Evolutionary conservation across 2,888 invertebrate species (phyloP), one percentile per base, ranked within the genome.

Genomic region (Nemoura dubitans): DNA sequence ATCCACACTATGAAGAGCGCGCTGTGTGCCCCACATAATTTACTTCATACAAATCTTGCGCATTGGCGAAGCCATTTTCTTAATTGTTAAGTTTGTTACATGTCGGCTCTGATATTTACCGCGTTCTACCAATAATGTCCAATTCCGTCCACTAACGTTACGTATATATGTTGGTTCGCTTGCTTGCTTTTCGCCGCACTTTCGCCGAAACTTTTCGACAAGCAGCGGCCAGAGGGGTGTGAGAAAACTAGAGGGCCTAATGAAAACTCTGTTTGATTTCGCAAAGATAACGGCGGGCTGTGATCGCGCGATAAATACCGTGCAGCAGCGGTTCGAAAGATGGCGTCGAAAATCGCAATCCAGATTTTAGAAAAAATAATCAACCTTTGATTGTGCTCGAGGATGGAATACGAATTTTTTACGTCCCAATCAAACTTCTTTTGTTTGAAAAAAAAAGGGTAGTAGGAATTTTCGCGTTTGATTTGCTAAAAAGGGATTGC

Each of bases 361-460:
- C 1, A 59, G 14, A 59, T 59, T n/a, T 59, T 59, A 59, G 21
- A 59, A 21, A 36, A 59, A 59, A 59, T 59, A 59, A 59, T 59
- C 59, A 59, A 59, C 59, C 59, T 21, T 1, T 78, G 78, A 78
- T 78, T 78, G 78, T 78, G 14, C 28, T 25, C 78, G 27, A 1
- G 28, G 16, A 78, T 26, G 25, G 28, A 78, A 78, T 28, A 59
- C 59, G 28, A 78, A n/a, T 21, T 28, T 14, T 78, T 78, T 26
- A 78, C 26, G 21, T 78, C 25, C 78, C 78, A 78, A 78, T 78
- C 78, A 78, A 78, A 78, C 78, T 1, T 78, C 78, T 78, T 78
- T 78, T 1, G 1, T 78, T 26, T 1, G 21, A 78, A 78, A 78
- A 28, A 26, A 78, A 59, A 59, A 21, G 36, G 36, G 3, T 36